Evolutionary conservation across 2,113 vertebrate species (phyloP).

Genomic region (Dasypus novemcinctus): DNA sequence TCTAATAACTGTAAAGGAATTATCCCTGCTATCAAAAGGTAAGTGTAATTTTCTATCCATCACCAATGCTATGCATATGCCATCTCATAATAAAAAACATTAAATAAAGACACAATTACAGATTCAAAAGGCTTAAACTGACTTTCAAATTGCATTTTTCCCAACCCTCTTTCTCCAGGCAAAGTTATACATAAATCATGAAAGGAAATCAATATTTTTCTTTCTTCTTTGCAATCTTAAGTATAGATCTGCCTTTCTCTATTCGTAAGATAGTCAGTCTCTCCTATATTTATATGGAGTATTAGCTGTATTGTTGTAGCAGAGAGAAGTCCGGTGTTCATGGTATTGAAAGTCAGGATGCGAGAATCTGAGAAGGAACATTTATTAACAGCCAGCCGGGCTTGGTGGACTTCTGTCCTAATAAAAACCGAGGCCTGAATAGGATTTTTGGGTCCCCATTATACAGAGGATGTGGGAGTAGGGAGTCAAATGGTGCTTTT

Average conservation of each 20-base stretch:
- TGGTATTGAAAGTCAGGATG: no score
- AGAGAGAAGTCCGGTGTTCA: no score
- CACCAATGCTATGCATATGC: background rate
- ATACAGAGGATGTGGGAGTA: no score
- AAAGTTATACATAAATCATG: background rate
- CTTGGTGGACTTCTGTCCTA: no score
- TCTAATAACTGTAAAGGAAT: background rate
- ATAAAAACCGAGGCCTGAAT: no score
- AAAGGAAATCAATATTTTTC: background rate
- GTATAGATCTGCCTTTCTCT: background rate
- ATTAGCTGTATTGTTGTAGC: no score
- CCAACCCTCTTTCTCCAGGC: background rate
- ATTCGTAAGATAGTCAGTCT: background rate
- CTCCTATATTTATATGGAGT: background rate
- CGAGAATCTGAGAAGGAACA: no score
- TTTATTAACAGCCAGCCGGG: no score
- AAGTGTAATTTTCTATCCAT: background rate
- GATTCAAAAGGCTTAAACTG: background rate
- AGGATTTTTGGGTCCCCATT: no score
- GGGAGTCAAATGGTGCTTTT: no score
- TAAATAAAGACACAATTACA: background rate
- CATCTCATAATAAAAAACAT: background rate
- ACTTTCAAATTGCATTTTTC: background rate
- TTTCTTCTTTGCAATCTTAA: background rate
- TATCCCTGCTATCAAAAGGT: background rate